Evolutionary conservation across 2,113 vertebrate species (phyloP).

Genomic region (Cavia porcellus): DNA sequence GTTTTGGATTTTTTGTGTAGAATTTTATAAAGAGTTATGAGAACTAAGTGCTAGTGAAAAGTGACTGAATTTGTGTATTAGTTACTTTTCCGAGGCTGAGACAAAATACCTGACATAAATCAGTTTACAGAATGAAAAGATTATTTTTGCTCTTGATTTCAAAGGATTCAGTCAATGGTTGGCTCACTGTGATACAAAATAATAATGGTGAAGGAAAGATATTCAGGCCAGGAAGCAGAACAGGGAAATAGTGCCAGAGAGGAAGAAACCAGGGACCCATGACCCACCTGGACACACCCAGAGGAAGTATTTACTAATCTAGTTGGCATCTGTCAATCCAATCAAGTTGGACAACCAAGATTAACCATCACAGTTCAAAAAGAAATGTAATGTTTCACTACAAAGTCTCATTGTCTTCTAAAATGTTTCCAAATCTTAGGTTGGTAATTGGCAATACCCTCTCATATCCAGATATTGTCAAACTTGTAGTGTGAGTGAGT

Average conservation of each 20-base stretch:
- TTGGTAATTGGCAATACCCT: neutral
- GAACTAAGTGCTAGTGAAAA: constrained; percentile 17
- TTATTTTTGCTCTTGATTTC: neutral
- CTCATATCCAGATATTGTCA: neutral
- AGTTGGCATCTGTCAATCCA: neutral
- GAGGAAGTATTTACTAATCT: neutral
- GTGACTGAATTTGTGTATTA: neutral
- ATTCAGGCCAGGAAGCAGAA: neutral
- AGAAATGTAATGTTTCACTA: neutral
- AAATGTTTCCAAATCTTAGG: constrained; percentile 5
- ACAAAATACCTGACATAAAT: neutral
- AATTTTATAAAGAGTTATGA: neutral
- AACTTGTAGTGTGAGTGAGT: neutral
- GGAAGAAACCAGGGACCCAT: neutral
- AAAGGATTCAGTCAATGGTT: neutral
- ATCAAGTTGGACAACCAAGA: neutral
- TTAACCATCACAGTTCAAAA: neutral
- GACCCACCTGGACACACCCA: neutral
- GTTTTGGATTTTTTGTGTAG: neutral
- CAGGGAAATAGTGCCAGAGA: neutral
- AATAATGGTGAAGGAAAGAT: neutral
- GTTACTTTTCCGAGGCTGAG: neutral
- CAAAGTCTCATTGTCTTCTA: neutral
- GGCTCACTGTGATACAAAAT: neutral
- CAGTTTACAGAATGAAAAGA: neutral